These are phyloP conservation scores for Ophiodon elongatus DNA, from an alignment of 2,113 vertebrate species.

Conservation along the genomic window DNA sequence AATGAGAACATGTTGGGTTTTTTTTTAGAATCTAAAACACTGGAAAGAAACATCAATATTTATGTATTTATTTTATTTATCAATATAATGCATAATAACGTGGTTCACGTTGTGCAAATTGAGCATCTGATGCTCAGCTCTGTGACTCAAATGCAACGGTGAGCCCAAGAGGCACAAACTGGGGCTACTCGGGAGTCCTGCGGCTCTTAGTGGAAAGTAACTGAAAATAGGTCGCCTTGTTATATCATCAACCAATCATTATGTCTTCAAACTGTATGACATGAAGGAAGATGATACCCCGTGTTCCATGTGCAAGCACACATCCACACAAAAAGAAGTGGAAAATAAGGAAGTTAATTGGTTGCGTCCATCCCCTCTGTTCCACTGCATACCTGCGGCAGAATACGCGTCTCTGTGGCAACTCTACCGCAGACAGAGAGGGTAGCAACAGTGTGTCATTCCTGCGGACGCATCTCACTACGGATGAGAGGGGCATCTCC, in stretches of 20 bases:
- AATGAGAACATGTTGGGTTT: neutral
- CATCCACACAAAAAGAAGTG: neutral
- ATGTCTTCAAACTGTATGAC: neutral
- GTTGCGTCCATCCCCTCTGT: conserved; percentile 17
- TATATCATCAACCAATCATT: neutral
- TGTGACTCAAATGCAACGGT: neutral
- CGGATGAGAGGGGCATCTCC: conserved; percentile 57
- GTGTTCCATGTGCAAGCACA: neutral
- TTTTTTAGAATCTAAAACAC: neutral
- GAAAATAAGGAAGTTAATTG: neutral
- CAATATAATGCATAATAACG: neutral
- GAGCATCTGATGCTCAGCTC: neutral
- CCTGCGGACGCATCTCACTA: conserved; percentile 47
- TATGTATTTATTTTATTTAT: too few species aligned
- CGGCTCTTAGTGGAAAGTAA: conserved; percentile 2
- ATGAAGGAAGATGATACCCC: neutral
- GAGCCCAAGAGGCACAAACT: neutral
- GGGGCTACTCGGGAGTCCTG: neutral
- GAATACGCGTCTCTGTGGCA: conserved; percentile 53
- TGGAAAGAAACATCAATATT: neutral
- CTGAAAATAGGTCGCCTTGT: conserved; percentile 20
- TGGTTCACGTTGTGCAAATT: neutral
- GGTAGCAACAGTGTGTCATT: conserved; percentile 65
- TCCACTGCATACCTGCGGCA: conserved; percentile 63
- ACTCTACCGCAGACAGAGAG: conserved; percentile 25